Conservation (phyloP, 2,113 vertebrate species). For the Spea bombifrons region DNA sequence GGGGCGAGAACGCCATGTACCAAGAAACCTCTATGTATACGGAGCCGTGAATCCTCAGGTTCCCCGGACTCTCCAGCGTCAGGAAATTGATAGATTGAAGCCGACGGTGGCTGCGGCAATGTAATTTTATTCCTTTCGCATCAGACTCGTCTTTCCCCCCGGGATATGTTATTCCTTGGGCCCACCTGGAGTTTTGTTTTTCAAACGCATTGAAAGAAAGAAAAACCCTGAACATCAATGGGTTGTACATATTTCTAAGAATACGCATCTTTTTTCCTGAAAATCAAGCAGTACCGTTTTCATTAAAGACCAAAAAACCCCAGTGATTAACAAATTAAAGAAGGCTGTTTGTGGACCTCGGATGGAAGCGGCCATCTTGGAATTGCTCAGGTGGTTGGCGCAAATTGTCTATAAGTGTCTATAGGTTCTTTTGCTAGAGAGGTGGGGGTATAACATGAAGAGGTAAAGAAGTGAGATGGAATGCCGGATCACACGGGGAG, state of each 20-base stretch:
- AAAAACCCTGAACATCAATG: background rate
- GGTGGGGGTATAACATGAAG: no score
- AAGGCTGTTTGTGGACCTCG: no score
- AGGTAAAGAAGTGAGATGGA: no score
- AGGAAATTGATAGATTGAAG: constrained; percentile 48
- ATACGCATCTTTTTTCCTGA: background rate
- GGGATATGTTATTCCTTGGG: constrained; percentile 16
- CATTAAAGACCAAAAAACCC: no score
- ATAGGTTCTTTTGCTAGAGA: no score
- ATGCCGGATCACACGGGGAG: no score
- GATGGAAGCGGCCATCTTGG: no score
- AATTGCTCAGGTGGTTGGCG: no score
- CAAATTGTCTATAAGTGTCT: no score
- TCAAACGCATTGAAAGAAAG: background rate
- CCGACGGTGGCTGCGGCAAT: constrained; percentile 45
- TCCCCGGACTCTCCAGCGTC: constrained; percentile 31
- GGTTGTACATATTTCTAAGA: background rate
- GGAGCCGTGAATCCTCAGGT: constrained; percentile 16
- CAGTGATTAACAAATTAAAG: no score
- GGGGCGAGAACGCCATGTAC: constrained; percentile 42
- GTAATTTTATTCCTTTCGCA: constrained; percentile 47
- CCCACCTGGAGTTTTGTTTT: constrained; percentile 26
- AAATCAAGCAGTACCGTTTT: background rate
- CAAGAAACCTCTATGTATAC: constrained; percentile 43
- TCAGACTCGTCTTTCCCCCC: constrained; percentile 5